Conservation (phyloP, 2,113 vertebrate genomes). For the Perca flavescens region DNA sequence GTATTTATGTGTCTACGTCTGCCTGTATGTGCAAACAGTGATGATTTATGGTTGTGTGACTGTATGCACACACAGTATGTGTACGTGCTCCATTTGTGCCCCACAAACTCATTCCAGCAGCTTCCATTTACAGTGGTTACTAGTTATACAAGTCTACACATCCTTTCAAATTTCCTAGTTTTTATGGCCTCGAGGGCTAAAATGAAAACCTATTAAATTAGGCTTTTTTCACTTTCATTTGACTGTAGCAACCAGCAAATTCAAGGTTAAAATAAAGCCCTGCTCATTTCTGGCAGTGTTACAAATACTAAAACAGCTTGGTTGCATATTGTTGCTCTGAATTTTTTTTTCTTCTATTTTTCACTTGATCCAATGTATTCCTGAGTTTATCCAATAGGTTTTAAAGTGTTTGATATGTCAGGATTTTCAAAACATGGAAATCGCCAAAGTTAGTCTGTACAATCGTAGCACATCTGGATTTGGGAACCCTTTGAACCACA, state of each 20-base stretch:
- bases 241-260: conserved; percentile 25
- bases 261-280: conserved; percentile 58
- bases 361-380: not conserved
- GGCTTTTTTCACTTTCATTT: conserved; percentile 31
- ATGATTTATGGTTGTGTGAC: conserved; percentile 40
- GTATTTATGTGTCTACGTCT: not conserved
- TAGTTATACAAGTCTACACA: conserved; percentile 7
- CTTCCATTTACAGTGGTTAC: conserved; percentile 31
- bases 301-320: conserved; percentile 11
- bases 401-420: not conserved
- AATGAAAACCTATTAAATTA: conserved; percentile 60
- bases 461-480: not conserved
- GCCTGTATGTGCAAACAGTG: not conserved
- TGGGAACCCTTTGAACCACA: not conserved
- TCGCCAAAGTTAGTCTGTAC: not conserved
- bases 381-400: not conserved
- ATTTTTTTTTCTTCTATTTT: not conserved
- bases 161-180: conserved; percentile 22
- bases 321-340: not conserved
- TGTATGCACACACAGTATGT: not conserved
- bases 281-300: conserved; percentile 25
- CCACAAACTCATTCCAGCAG: conserved; percentile 10
- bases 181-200: conserved; percentile 37
- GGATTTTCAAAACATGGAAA: not conserved
- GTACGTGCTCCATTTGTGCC: not conserved